phyloP scores from a whole-genome alignment of 2,888 invertebrate species.

The Bhutanitis thaidina region DNA sequence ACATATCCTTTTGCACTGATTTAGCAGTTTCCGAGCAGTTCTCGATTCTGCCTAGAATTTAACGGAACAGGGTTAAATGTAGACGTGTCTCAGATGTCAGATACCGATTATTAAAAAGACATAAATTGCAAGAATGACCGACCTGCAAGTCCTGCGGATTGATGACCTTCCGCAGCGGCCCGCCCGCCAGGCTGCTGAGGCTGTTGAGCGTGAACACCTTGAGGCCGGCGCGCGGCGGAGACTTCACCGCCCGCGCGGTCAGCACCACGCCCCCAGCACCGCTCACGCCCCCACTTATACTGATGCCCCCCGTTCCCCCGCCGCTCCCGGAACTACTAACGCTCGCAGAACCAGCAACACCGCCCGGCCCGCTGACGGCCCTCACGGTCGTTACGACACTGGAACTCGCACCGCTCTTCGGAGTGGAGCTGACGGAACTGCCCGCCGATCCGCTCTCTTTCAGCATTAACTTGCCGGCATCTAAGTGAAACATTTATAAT shows the following conservation, averaged over 20 bases:
- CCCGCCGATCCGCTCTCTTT: conserved; percentile 63
- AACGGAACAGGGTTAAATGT: no score
- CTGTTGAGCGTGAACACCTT: conserved; percentile 45
- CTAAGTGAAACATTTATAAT: conserved; percentile 43
- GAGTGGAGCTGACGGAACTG: not conserved
- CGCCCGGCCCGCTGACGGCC: not conserved
- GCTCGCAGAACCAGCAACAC: conserved; percentile 1
- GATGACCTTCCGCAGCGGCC: conserved; percentile 35
- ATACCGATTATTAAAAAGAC: no score
- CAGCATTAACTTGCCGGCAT: conserved; percentile 88
- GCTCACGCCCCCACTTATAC: conserved; percentile 3
- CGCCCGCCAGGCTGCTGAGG: conserved; percentile 24
- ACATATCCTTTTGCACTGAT: no score
- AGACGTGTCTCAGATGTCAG: no score
- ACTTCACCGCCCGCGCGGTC: conserved; percentile 41
- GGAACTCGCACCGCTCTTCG: not conserved
- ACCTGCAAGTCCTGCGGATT: conserved; percentile 41
- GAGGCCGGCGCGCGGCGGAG: conserved; percentile 44
- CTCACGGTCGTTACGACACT: conserved; percentile 1
- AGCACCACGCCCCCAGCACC: conserved; percentile 32
- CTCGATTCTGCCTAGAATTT: no score
- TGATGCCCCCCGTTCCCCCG: conserved; percentile 19
- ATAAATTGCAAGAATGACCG: not conserved
- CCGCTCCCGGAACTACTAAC: conserved; percentile 12
- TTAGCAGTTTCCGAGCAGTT: no score